Base-by-base conservation (phyloP, 1,140 invertebrate genomes). In the Eubasilissa regina region DNA sequence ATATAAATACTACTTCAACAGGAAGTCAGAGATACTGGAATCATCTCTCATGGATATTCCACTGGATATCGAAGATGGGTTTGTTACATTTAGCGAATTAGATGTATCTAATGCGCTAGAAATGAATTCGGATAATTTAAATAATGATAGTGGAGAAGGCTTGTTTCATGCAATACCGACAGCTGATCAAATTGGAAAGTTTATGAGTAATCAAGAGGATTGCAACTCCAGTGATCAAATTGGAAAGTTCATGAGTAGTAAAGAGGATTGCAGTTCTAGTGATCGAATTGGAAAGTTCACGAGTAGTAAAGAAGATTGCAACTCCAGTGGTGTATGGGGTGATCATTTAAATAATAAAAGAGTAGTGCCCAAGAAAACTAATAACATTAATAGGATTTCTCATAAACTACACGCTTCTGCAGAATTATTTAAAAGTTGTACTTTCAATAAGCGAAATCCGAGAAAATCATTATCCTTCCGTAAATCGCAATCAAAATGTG, bases 1-100 rank as follows among this genome's bases (percentile, higher is more conserved):
- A 0, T 96, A 97, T 82, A 94, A 94, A 87, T 93, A 92, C 81
- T 96, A 96, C 86, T 95, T 94, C 88, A 91, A 93, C 82, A 84
- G 95, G 0, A 96, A 96, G 89, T 94, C 93, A 43, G 87, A 89
- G 58, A 92, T 92, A 56, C 88, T 95, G 45, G 93, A 95, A 84
- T 91, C 93, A 81, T 93, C 92, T 8, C 87, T 95, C 10, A 85
- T 88, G 51, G 84, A 88, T 68, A 88, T 89, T 81, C 85, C 86
- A 12, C 11, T 62, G n/a, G 78, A 75, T 48, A 25, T 21, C 3
- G 78, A 79, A n/a, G 60, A 79, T 17, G 60, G 19, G 13, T 56
- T 58, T 17, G 17, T 72, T 4, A 45, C 53, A 19, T 70, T 56
- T 17, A 68, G 19, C 19, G 76, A 78, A 70, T 47, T 72, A 21